Evolutionary conservation across 2,113 vertebrate genomes (phyloP), one percentile per base, ranked within the genome.

Genomic region (Gasterosteus nipponicus): DNA sequence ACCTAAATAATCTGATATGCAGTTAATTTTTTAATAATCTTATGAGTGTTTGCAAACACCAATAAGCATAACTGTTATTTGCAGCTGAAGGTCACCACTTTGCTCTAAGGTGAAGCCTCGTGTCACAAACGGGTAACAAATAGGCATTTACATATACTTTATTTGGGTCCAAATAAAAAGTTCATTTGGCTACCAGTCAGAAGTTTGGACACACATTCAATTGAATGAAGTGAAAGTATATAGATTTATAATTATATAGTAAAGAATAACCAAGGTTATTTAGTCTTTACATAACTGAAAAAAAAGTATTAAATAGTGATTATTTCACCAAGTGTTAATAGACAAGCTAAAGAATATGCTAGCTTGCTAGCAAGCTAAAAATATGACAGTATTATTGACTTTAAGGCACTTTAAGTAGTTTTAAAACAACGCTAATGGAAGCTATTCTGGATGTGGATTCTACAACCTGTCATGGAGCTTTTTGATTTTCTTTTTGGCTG

Each of bases 351-450:
- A 7, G 22, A 49, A n/a, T n/a, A n/a, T n/a, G n/a, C n/a, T n/a
- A n/a, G n/a, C n/a, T n/a, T n/a, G n/a, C n/a, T n/a, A n/a, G n/a
- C n/a, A n/a, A n/a, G n/a, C n/a, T n/a, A n/a, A n/a, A 62, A 56
- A 77, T 44, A n/a, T 73, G 31, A 75, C 85, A 86, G 84, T 91
- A 85, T 90, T 89, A 90, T 46, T 69, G 31, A 72, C 67, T 78
- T 81, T 26, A 59, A 72, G 75, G 86, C 79, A 89, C 77, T 85
- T 89, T 82, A 81, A 80, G 41, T 33, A 9, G 46, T 81, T 85
- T 82, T 73, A 18, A 22, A 10, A 4, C 46, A 66, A 26, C 6
- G 49, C 5, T 65, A 16, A 57, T 14, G 29, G 66, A 75, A 18
- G 4, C 69, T 72, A 3, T 39, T 10, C 31, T 44, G 56, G 59